Percentiles rank a stretch among this genome's conserved stretches.
These are phyloP conservation scores for Eurois occulta DNA, from an alignment of 2,888 invertebrate genomes.

Conservation along the genomic window DNA sequence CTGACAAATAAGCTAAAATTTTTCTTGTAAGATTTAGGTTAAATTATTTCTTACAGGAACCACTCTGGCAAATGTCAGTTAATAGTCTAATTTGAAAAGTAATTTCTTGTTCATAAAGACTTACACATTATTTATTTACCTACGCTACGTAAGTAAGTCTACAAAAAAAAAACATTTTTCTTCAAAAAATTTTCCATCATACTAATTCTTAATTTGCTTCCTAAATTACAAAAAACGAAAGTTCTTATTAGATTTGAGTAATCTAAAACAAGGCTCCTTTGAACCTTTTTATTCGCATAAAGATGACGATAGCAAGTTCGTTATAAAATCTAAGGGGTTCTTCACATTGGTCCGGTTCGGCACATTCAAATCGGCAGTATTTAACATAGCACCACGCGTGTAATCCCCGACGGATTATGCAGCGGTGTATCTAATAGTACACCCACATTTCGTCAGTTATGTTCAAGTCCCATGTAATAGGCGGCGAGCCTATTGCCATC, in stretches of 20 bases:
- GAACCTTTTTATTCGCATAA: slow-evolving; percentile 38
- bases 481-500: too few species aligned
- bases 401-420: too few species aligned
- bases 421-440: too few species aligned
- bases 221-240: slow-evolving; percentile 47
- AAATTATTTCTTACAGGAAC: neutral
- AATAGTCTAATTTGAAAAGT: neutral
- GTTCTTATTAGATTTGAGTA: slow-evolving; percentile 49
- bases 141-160: neutral
- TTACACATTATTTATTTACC: neutral
- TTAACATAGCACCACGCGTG: too few species aligned
- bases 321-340: slow-evolving; percentile 17
- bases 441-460: too few species aligned
- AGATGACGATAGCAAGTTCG: slow-evolving; percentile 35
- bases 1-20: neutral
- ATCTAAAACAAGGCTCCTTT: slow-evolving; percentile 41
- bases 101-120: neutral
- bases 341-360: neutral
- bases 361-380: neutral
- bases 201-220: slow-evolving; percentile 44
- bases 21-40: too few species aligned
- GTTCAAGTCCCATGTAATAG: too few species aligned
- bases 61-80: neutral
- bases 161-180: neutral
- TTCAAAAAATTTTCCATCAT: slow-evolving; percentile 23